These are phyloP conservation scores for Poeciliopsis presidionis DNA, from an alignment of 2,797 vertebrate species.

Conservation along the genomic window DNA sequence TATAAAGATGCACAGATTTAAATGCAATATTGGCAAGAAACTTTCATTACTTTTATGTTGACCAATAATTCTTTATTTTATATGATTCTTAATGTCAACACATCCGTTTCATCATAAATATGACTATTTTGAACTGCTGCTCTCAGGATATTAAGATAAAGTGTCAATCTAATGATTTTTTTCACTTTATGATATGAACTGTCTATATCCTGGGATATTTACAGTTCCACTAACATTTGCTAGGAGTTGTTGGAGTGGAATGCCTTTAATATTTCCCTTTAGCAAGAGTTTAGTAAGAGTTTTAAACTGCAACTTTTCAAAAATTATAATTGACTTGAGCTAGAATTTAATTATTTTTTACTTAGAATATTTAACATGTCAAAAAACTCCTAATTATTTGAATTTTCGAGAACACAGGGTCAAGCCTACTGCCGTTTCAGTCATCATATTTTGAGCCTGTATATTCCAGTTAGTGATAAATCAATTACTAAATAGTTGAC, in stretches of 20 bases:
- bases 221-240: too few species aligned
- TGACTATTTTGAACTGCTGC: neutral
- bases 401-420: neutral
- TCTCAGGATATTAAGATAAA: neutral
- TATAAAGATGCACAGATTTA: neutral
- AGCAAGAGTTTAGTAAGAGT: neutral
- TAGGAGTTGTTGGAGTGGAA: too few species aligned
- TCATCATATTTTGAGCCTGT: neutral
- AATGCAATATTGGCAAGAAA: neutral
- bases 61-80: neutral
- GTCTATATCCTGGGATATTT: neutral
- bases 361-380: neutral
- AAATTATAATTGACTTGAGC: neutral
- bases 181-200: neutral
- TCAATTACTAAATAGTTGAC: too few species aligned
- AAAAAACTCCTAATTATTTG: neutral
- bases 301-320: neutral
- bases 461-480: too few species aligned
- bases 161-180: slow-evolving; percentile 1
- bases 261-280: too few species aligned
- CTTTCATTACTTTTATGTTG: neutral
- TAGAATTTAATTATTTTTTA: neutral
- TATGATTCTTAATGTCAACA: neutral
- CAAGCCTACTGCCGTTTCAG: neutral
- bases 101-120: slow-evolving; percentile 6